phyloP scores from a whole-genome alignment of 2,888 invertebrate genomes.

The Sminthurinus aureus region DNA sequence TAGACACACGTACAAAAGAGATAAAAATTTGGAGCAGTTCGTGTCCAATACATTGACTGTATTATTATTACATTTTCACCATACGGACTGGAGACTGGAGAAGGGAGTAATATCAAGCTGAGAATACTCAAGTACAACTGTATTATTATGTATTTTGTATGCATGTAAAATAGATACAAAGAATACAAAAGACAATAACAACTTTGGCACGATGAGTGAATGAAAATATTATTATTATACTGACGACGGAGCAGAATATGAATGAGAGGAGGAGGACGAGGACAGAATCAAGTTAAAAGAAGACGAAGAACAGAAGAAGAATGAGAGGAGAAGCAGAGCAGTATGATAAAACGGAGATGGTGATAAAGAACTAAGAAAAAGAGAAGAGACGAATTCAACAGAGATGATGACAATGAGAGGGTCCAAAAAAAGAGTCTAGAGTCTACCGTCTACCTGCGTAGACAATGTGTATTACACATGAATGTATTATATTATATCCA shows the following conservation, averaged over 20 bases:
- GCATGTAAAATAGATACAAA: not conserved
- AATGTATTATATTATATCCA: not conserved
- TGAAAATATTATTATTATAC: slow-evolving; percentile 16
- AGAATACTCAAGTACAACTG: no score
- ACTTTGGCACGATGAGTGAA: not conserved
- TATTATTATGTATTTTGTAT: no score
- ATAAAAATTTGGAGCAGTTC: no score
- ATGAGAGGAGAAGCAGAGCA: not conserved
- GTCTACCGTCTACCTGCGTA: not conserved
- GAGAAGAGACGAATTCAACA: slow-evolving; percentile 43
- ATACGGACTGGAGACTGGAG: no score
- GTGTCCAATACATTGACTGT: no score
- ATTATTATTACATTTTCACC: no score
- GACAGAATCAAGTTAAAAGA: not conserved
- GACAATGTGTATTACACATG: not conserved
- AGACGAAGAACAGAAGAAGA: slow-evolving; percentile 10
- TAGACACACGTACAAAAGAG: no score
- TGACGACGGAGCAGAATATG: not conserved
- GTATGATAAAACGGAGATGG: slow-evolving; percentile 26
- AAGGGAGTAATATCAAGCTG: no score
- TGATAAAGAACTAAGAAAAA: slow-evolving; percentile 31
- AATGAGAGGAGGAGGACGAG: slow-evolving; percentile 2
- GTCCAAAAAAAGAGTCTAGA: not conserved
- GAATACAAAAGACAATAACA: slow-evolving; percentile 2
- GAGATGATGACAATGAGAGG: slow-evolving; percentile 38